Evolutionary conservation across 2,113 vertebrate genomes (phyloP), one percentile per base, ranked within the genome.

Genomic region (Embiotoca jacksoni): DNA sequence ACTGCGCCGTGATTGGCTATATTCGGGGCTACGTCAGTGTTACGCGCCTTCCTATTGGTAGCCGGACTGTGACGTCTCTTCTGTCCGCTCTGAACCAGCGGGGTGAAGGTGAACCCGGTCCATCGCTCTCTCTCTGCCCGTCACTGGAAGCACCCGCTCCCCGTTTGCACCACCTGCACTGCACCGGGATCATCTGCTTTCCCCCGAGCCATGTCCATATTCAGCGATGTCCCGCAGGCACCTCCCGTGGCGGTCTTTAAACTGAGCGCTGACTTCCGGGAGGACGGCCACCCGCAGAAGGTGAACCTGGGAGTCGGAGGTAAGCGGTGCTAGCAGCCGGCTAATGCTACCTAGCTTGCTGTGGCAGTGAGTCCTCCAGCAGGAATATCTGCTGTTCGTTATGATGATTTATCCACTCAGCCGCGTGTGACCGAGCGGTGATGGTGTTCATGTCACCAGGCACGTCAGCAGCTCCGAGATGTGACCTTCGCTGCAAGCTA

Each of bases 301-400:
- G 97, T 99, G 94, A 99, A 99, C 62, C 90, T 99, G 49, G 97
- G 98, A 79, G 97, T 98, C 1, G 98, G 98, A 95, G 98, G 98
- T 99, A 92, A 96, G 95, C 80, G 60, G 14, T 0, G 47, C 0
- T 35, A 4, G 41, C 55, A 41, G 53, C 13, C 9, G 0, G 95
- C 54, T 75, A 67, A 76, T 9, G 49, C 63, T 80, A 79, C 65
- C 46, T 79, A 74, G 57, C 56, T 9, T 0, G 6, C 23, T 7
- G 7, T 30, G 15, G 16, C 0, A 2, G 37, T 3, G 66, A 37
- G 41, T 52, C 4, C 13, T 23, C 7, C 16, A 52, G 7, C 0
- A 31, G 2, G 32, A 11, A 23, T 3, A 6, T 13, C 33, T n/a
- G 0, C 14, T 44, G 16, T 7, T 14, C 44, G 7, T 16, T 31